Conservation (phyloP, 2,888 invertebrate species). For the Apotomis capreana region DNA sequence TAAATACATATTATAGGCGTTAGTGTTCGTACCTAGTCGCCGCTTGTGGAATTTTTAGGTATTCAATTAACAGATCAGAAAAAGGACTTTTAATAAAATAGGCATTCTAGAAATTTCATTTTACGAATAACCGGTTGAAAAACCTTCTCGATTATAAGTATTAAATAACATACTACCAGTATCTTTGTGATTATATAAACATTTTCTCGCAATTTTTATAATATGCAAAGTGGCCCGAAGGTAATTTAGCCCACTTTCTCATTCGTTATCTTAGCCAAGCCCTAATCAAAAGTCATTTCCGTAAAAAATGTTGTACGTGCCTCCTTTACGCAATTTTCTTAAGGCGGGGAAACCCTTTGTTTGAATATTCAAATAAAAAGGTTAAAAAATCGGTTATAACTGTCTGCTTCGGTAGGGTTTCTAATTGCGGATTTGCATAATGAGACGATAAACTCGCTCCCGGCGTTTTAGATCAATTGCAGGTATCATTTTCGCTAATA, state of each 20-base stretch:
- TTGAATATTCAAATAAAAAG: constrained; percentile 40
- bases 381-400: constrained; percentile 39
- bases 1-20: too few species aligned
- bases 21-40: too few species aligned
- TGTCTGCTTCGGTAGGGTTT: constrained; percentile 14
- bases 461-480: constrained; percentile 25
- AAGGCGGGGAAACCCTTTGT: constrained; percentile 29
- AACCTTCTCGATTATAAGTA: too few species aligned
- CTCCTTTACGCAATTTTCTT: constrained; percentile 33
- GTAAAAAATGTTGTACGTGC: constrained; percentile 42
- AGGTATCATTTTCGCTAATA: constrained; percentile 21
- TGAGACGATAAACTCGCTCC: constrained; percentile 25
- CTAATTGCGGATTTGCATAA: constrained; percentile 39
- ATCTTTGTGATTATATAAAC: neutral
- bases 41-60: too few species aligned
- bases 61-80: too few species aligned
- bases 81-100: too few species aligned
- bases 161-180: neutral
- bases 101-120: too few species aligned
- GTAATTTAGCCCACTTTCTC: constrained; percentile 36
- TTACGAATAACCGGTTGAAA: too few species aligned
- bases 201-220: neutral
- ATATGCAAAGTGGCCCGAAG: neutral
- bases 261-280: constrained; percentile 34
- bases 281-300: constrained; percentile 42